Percentiles rank a stretch among this genome's conserved stretches.
Evolutionary conservation across 1,140 invertebrate species (phyloP).

Genomic region (Drosophila insularis): DNA sequence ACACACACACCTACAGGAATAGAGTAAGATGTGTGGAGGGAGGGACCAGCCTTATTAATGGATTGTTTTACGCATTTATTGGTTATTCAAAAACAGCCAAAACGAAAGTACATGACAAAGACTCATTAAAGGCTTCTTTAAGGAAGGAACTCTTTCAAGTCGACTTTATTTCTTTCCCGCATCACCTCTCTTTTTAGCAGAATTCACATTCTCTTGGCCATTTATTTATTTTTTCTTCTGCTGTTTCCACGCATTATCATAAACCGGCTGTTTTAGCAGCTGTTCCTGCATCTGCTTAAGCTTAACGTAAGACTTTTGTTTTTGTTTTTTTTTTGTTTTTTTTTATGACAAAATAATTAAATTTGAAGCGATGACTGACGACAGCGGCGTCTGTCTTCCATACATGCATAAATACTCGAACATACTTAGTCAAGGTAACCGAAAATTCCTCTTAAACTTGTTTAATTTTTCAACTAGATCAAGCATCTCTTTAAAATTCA

Average conservation of each 20-base stretch:
- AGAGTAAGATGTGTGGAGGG: no score
- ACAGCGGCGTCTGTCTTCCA: not conserved
- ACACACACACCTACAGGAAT: no score
- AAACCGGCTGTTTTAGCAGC: slow-evolving; percentile 65
- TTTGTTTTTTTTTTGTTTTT: slow-evolving; percentile 23
- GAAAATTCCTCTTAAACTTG: slow-evolving; percentile 8
- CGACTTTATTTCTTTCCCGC: not conserved
- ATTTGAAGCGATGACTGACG: slow-evolving; percentile 7
- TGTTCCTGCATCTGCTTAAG: slow-evolving; percentile 49
- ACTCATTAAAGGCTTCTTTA: not conserved
- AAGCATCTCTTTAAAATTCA: not conserved
- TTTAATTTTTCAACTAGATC: slow-evolving; percentile 1
- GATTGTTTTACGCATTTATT: no score
- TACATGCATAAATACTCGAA: not conserved
- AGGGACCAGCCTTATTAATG: no score
- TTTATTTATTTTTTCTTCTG: not conserved
- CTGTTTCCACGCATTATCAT: slow-evolving; percentile 2
- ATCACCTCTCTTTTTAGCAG: not conserved
- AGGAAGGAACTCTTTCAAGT: not conserved
- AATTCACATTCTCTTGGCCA: not conserved
- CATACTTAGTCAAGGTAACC: slow-evolving; percentile 1
- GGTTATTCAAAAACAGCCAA: no score
- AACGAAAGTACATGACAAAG: no score
- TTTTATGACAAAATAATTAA: slow-evolving; percentile 59
- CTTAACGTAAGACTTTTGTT: slow-evolving; percentile 21